Base-by-base conservation (phyloP, 2,888 invertebrate genomes). In the Mythimna ferrago region DNA sequence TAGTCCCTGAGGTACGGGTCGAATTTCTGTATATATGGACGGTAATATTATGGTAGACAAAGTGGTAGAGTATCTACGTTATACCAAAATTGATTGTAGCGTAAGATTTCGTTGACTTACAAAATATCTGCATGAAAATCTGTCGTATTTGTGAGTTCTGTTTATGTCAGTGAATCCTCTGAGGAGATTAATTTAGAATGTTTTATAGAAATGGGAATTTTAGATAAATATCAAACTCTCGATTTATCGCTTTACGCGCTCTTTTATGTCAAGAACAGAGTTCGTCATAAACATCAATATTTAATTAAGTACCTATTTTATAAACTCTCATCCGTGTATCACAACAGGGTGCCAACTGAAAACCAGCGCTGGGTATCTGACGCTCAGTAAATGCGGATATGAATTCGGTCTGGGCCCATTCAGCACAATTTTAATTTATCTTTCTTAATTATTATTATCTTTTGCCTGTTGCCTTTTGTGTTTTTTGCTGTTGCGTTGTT, bases 1-100 rank as follows among this genome's bases (percentile, higher is more conserved):
- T 66, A 35, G 9, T 74, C 79, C 65, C 80, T 14, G 14, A 66
- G 80, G 83, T n/a, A 51, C 10, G 10, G 35, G 2, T 58, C 38
- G 35, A 58, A 57, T 65, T 71, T 63, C 54, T 68, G 63, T 80
- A 19, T 80, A n/a, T 51, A 48, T 63, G 57, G 41, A 71, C 10
- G 38, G 6, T 56, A 38, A 21, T 56, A 32, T 26, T 64, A 58
- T 56, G 56, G n/a, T 38, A 58, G 53, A 60, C 9, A 66, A 19
- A 44, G 35, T 38, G 14, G 9, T 41, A 69, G 26, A 61, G 38
- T 9, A 69, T 16, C 44, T n/a, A n/a, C 38, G 10, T 44, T 66
- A 35, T 26, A 53, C 19, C 21, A 41, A 58, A 60, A 62, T 69
- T n/a, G n/a, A 51, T 26, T 14, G 19, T 21, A 56, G 19, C 21